A percentile compares a stretch with the other conserved stretches of the same genome.
Conservation (phyloP, 1,140 invertebrate species). For the Anthonomus grandis region DNA sequence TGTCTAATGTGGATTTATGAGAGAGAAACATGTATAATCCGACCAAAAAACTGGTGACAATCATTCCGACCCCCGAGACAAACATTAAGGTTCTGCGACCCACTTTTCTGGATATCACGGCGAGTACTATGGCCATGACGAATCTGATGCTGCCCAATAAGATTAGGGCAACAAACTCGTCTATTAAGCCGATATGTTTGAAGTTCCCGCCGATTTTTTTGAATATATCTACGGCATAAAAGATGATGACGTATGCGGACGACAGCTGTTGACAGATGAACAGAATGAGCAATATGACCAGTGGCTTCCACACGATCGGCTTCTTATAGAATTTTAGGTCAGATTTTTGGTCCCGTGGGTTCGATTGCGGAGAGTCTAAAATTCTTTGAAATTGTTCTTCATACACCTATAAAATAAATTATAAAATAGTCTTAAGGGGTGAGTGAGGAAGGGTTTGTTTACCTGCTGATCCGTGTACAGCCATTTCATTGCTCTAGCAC, state of each 20-base stretch:
- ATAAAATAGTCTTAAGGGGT: not conserved
- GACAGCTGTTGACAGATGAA: conserved; percentile 59
- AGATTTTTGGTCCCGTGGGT: conserved; percentile 17
- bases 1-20: not conserved
- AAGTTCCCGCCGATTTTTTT: conserved; percentile 51
- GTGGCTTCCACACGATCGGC: conserved; percentile 52
- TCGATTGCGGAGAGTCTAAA: conserved; percentile 24
- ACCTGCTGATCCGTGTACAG: conserved; percentile 46
- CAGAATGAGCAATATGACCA: conserved; percentile 51
- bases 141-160: conserved; percentile 55
- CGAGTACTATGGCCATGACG: conserved; percentile 51
- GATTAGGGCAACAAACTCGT: conserved; percentile 52
- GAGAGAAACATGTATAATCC: conserved; percentile 50
- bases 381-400: conserved; percentile 46
- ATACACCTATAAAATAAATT: conserved; percentile 45
- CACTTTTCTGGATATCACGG: conserved; percentile 53
- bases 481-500: conserved; percentile 48
- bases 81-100: conserved; percentile 54
- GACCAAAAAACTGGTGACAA: conserved; percentile 53
- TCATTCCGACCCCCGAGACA: conserved; percentile 56
- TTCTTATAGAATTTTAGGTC: conserved; percentile 27
- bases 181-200: conserved; percentile 40
- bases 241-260: conserved; percentile 63
- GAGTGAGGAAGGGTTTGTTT: not conserved
- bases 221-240: conserved; percentile 63